Percentiles rank a stretch among this genome's conserved stretches.
phyloP scores from a whole-genome alignment of 2,113 vertebrate species.

The Daubentonia madagascariensis region DNA sequence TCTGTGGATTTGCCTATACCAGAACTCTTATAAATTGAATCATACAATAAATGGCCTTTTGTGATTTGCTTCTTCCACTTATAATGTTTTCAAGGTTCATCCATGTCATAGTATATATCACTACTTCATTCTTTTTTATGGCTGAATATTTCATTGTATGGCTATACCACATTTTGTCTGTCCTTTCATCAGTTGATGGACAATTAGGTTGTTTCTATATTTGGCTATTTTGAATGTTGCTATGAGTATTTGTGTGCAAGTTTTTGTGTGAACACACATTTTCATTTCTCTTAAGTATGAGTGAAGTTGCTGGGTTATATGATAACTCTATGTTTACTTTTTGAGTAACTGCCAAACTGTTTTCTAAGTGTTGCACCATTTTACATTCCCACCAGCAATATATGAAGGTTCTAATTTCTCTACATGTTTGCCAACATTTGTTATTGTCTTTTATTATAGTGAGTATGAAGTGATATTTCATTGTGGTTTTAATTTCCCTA shows the following conservation, averaged over 20 bases:
- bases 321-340: background rate
- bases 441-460: background rate
- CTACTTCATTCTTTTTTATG: background rate
- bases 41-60: background rate
- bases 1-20: background rate
- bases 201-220: background rate
- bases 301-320: background rate
- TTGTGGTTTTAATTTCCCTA: background rate
- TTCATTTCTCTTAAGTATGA: background rate
- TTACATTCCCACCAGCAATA: background rate
- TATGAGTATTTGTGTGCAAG: background rate
- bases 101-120: background rate
- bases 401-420: background rate
- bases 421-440: background rate
- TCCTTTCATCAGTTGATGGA: background rate
- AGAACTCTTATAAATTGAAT: background rate
- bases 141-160: background rate
- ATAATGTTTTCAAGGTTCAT: background rate
- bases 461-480: background rate
- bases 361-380: background rate
- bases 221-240: background rate
- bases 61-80: background rate
- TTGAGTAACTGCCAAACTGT: background rate
- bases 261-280: background rate
- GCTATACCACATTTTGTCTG: background rate